Evolutionary conservation across 1,140 invertebrate genomes (phyloP).

Genomic region (Capitella teleta): DNA sequence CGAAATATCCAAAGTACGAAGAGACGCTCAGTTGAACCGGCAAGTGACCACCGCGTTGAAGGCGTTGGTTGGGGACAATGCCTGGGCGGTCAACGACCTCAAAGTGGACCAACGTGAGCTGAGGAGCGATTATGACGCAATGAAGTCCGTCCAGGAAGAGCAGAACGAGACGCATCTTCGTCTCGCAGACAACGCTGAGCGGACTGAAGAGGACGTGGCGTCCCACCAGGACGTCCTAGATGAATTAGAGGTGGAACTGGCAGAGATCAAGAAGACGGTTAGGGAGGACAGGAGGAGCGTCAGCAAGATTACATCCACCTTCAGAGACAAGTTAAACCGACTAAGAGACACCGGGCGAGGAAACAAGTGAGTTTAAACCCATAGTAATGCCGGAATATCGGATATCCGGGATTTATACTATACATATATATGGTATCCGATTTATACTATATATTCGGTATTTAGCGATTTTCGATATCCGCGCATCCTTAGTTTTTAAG

Average conservation of each 20-base stretch:
- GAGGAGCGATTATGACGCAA: background rate
- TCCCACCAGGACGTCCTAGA: no score
- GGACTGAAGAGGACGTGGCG: background rate
- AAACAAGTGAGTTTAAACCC: no score
- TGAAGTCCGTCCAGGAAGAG: background rate
- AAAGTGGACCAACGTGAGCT: background rate
- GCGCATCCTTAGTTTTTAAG: no score
- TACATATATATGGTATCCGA: no score
- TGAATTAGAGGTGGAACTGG: no score
- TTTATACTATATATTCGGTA: no score
- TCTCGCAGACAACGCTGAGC: no score
- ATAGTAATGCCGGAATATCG: no score
- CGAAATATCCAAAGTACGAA: background rate
- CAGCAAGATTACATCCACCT: background rate
- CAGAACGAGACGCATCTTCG: background rate
- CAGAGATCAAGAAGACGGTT: no score
- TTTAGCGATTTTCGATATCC: no score
- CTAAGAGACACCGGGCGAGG: background rate
- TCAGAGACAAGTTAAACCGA: background rate
- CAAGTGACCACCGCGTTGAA: background rate
- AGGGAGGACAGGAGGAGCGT: background rate
- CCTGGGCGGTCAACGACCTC: background rate
- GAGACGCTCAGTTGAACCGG: background rate
- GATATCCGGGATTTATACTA: no score
- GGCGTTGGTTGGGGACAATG: background rate